Evolutionary conservation across 1,140 invertebrate species (phyloP).

Genomic region (Aphelenchoides besseyi): DNA sequence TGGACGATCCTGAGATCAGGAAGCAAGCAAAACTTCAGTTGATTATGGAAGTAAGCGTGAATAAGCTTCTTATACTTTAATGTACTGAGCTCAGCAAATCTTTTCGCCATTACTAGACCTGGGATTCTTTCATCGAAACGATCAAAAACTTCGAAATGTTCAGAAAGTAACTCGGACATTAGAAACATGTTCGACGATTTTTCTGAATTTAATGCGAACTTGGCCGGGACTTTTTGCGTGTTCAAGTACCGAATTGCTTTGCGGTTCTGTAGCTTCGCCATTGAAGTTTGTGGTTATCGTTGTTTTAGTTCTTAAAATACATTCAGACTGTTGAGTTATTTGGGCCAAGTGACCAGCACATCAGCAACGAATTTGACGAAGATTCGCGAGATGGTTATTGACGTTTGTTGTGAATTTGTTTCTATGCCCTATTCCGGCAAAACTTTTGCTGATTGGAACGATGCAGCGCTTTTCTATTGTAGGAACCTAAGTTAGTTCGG

Average conservation of each 20-base stretch:
- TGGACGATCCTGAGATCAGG: slow-evolving; percentile 32
- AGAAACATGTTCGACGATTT: slow-evolving; percentile 23
- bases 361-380: slow-evolving; percentile 23
- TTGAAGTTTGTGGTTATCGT: slow-evolving; percentile 26
- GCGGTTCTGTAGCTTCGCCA: slow-evolving; percentile 25
- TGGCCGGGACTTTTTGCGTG: slow-evolving; percentile 36
- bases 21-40: slow-evolving; percentile 30
- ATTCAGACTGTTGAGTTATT: slow-evolving; percentile 29
- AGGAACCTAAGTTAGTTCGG: not conserved
- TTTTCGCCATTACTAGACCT: slow-evolving; percentile 37
- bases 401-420: slow-evolving; percentile 41
- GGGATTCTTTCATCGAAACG: slow-evolving; percentile 36
- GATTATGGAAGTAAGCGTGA: slow-evolving; percentile 22
- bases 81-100: slow-evolving; percentile 31
- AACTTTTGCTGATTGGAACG: slow-evolving; percentile 28
- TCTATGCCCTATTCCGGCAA: slow-evolving; percentile 26
- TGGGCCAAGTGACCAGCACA: slow-evolving; percentile 10
- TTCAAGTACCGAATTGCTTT: not conserved
- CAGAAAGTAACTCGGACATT: slow-evolving; percentile 13
- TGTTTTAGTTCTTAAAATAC: not conserved
- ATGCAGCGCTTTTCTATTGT: slow-evolving; percentile 34
- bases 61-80: not conserved
- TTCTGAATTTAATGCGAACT: slow-evolving; percentile 34
- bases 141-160: slow-evolving; percentile 17
- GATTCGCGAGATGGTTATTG: slow-evolving; percentile 35